Base-by-base conservation (phyloP, 1,140 invertebrate genomes). In the Heliconius hermathena region DNA sequence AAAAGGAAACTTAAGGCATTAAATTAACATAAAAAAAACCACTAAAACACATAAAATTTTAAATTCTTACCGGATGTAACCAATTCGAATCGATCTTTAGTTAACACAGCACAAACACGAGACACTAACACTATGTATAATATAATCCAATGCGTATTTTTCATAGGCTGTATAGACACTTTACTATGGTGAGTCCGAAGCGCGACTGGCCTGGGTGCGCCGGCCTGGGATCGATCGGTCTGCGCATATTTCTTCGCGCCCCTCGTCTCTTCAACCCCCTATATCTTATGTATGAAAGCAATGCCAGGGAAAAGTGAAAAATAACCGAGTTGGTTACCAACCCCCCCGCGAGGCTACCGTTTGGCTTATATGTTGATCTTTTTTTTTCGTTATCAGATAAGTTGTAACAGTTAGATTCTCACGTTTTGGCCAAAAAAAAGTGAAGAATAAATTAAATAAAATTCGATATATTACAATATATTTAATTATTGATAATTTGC, bases 221-320 rank as follows among this genome's bases (percentile, higher is more conserved):
- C 77, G 82, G 29, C 71, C 49, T 76, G 71, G 83, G 81, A 93
- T 93, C 92, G 91, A 93, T 93, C 82, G 86, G n/a, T 81, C 79
- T 91, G 92, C 92, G 92, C 92, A 92, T 85, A 87, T 84, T 83
- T 83, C 79, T 81, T 87, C 66, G 85, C 83, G 80, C 82, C 84
- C 80, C 88, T 88, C 89, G 88, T 88, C 87, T 88, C 81, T 82
- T 22, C 46, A 52, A 66, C 81, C 88, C 87, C 86, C 85, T 84
- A 93, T 93, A 91, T 92, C 91, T 93, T 92, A 92, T 93, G 90
- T 92, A 93, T 92, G 90, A 93, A 87, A 87, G 81, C 77, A 84
- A 85, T 85, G 84, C 82, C 82, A 84, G 84, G 85, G 88, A 88
- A 87, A 86, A 88, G 87, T 87, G 87, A 88, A 87, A 88, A 85